Evolutionary conservation across 1,140 invertebrate genomes (phyloP).

Genomic region (Drosophila varians): DNA sequence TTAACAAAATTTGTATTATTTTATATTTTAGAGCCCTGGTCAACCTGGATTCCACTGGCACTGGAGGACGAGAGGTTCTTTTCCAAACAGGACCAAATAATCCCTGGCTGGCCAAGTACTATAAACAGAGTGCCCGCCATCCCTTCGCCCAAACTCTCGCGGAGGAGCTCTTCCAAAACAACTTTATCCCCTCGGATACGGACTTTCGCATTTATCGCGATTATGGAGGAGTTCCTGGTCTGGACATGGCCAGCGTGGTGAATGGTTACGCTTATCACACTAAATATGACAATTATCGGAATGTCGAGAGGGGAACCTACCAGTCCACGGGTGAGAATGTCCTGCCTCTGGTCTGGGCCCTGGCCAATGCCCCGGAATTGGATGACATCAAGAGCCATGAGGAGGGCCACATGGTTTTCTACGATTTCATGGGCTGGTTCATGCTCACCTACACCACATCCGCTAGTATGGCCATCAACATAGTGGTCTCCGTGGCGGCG

Average conservation of each 20-base stretch:
- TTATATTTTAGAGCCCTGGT: constrained; percentile 90
- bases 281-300: constrained; percentile 90
- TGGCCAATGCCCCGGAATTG: constrained; percentile 87
- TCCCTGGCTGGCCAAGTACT: constrained; percentile 95
- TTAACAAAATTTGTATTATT: too few relatives aligned
- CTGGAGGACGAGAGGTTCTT: constrained; percentile 95
- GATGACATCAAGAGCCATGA: constrained; percentile 81
- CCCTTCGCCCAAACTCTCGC: constrained; percentile 95
- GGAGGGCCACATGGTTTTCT: constrained; percentile 88
- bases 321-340: constrained; percentile 93
- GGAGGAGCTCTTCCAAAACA: constrained; percentile 97
- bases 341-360: constrained; percentile 87
- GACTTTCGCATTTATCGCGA: constrained; percentile 98
- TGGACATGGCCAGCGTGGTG: constrained; percentile 96
- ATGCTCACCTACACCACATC: constrained; percentile 87
- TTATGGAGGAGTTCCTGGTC: constrained; percentile 91
- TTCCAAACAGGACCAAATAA: constrained; percentile 97
- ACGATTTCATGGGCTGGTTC: constrained; percentile 90
- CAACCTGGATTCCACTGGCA: constrained; percentile 97
- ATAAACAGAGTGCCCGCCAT: constrained; percentile 92
- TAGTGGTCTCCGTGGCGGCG: constrained; percentile 85
- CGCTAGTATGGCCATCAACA: constrained; percentile 85
- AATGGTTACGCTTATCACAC: constrained; percentile 98
- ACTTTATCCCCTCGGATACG: constrained; percentile 96
- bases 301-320: constrained; percentile 91